A percentile compares a stretch with the other conserved stretches of the same genome.
These are phyloP conservation scores for Rhea pennata DNA, from an alignment of 2,113 vertebrate species.

Conservation along the genomic window DNA sequence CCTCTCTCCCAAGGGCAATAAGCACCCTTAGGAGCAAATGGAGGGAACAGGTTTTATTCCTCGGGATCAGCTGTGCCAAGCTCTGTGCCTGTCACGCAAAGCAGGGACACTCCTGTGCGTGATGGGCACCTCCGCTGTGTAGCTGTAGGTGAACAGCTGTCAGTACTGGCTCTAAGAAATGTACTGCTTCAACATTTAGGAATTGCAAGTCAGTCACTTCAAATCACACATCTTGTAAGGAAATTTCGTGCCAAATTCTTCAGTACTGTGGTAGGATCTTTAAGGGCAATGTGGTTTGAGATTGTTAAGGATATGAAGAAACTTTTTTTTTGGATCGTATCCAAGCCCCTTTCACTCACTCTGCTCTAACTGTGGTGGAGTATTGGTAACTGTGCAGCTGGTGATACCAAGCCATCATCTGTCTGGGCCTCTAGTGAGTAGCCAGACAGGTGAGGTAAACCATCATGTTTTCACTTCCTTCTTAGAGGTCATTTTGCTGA, in stretches of 20 bases:
- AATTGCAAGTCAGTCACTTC: slow-evolving; percentile 1
- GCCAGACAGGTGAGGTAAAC: neutral
- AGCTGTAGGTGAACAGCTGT: neutral
- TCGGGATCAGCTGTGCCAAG: neutral
- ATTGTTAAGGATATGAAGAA: neutral
- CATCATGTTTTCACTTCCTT: neutral
- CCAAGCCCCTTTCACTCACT: neutral
- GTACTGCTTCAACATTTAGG: neutral
- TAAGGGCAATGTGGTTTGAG: neutral
- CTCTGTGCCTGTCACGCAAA: neutral
- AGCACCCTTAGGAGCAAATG: neutral
- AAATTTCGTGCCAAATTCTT: neutral
- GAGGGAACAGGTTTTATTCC: neutral
- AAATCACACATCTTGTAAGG: neutral
- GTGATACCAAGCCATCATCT: neutral
- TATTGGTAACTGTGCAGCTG: neutral
- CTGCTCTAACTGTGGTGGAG: neutral
- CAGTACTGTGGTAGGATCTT: neutral
- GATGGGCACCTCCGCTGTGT: fast-evolving
- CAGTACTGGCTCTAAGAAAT: neutral
- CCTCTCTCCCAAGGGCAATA: neutral
- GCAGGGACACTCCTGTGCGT: neutral
- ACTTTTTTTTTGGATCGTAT: neutral
- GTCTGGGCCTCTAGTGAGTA: neutral
- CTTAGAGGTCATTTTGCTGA: neutral